phyloP scores from a whole-genome alignment of 2,797 vertebrate genomes.

The Cirrhinus molitorella region DNA sequence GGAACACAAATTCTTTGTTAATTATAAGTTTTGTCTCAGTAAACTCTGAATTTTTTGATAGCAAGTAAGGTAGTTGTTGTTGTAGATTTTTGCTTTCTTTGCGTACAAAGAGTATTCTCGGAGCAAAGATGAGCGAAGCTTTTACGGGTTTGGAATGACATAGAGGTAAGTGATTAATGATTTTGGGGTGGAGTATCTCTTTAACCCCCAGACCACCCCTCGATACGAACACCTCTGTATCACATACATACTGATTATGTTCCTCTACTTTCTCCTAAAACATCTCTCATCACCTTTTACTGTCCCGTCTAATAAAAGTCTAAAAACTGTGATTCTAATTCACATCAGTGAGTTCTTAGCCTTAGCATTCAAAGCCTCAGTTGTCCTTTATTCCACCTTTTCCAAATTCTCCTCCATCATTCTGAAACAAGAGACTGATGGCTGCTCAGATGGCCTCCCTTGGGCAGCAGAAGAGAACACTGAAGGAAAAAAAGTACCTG shows the following conservation, averaged over 20 bases:
- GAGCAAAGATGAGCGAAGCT: too few relatives aligned
- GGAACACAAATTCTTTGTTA: too few relatives aligned
- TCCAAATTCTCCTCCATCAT: slow-evolving; percentile 51
- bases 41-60: too few relatives aligned
- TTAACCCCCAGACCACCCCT: too few relatives aligned
- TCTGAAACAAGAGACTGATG: slow-evolving; percentile 57
- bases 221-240: neutral
- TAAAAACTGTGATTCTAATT: slow-evolving; percentile 5
- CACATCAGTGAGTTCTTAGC: neutral
- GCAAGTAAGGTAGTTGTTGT: too few relatives aligned
- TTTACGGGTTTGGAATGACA: too few relatives aligned
- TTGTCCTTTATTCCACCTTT: slow-evolving; percentile 56
- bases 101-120: too few relatives aligned
- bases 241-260: neutral
- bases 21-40: too few relatives aligned
- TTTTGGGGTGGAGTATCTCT: too few relatives aligned
- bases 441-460: slow-evolving; percentile 57
- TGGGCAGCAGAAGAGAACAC: slow-evolving; percentile 12
- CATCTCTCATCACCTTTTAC: neutral
- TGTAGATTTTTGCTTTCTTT: too few relatives aligned
- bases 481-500: neutral
- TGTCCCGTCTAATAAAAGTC: neutral
- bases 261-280: neutral
- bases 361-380: slow-evolving; percentile 51
- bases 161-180: too few relatives aligned